Percentiles rank a stretch among this genome's conserved stretches.
These are phyloP conservation scores for Aporophyla nigra DNA, from an alignment of 2,888 invertebrate species.

Conservation along the genomic window DNA sequence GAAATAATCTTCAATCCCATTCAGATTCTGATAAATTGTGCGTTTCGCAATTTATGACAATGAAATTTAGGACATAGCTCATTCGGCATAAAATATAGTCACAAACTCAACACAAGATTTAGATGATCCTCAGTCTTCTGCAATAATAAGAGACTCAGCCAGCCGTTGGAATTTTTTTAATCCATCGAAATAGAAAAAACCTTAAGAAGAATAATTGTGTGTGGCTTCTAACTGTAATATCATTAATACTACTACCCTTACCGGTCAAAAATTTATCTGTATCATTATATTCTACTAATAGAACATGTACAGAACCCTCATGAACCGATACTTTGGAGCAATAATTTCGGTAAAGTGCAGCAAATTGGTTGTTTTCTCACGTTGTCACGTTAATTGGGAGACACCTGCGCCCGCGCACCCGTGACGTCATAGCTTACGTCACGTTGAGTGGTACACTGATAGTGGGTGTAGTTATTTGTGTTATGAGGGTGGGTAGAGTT, in stretches of 20 bases:
- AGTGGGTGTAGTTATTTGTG: slow-evolving; percentile 35
- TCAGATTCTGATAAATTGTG: too few relatives aligned
- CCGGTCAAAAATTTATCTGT: slow-evolving; percentile 4
- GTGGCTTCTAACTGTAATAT: neutral
- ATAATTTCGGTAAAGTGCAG: slow-evolving; percentile 66
- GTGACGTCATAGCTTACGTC: slow-evolving; percentile 63
- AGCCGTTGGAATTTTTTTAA: too few relatives aligned
- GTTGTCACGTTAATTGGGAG: slow-evolving; percentile 72
- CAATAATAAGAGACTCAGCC: too few relatives aligned
- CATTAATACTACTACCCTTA: neutral
- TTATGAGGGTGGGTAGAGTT: slow-evolving; percentile 31
- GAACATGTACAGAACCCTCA: slow-evolving; percentile 25
- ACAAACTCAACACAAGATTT: too few relatives aligned
- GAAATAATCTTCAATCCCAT: too few relatives aligned
- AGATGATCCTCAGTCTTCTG: too few relatives aligned
- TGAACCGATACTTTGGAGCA: slow-evolving; percentile 36
- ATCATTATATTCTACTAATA: slow-evolving; percentile 21
- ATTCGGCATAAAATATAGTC: too few relatives aligned
- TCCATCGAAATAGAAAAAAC: too few relatives aligned
- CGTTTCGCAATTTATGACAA: too few relatives aligned
- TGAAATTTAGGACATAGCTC: too few relatives aligned
- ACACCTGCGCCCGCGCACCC: slow-evolving; percentile 74
- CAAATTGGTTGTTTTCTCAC: slow-evolving; percentile 79
- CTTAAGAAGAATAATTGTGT: too few relatives aligned
- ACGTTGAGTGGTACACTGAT: slow-evolving; percentile 40